phyloP scores from a whole-genome alignment of 2,113 vertebrate genomes.

The Hemiscyllium ocellatum region DNA sequence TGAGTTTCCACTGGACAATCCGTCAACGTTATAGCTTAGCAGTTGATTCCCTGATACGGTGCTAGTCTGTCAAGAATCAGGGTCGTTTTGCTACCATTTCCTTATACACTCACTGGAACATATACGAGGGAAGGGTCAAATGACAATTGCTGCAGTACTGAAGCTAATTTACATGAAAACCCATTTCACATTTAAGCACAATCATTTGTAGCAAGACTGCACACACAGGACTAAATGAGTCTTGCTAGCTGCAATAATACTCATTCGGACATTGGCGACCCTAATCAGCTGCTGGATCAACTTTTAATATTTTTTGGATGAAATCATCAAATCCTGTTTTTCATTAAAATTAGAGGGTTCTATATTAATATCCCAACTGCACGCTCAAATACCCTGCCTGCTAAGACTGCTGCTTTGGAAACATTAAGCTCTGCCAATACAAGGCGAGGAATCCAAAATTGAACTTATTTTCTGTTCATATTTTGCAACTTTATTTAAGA shows the following conservation, averaged over 20 bases:
- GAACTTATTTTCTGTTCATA: not conserved
- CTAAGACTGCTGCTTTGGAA: not conserved
- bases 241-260: slow-evolving; percentile 20
- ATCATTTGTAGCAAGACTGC: not conserved
- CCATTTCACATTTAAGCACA: not conserved
- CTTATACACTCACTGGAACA: not conserved
- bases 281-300: slow-evolving; percentile 19
- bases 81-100: not conserved
- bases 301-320: slow-evolving; percentile 27
- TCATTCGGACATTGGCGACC: not conserved
- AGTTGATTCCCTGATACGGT: not conserved
- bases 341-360: slow-evolving; percentile 23
- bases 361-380: slow-evolving; percentile 17
- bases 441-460: not conserved
- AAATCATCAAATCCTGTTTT: slow-evolving; percentile 34
- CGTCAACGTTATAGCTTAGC: not conserved
- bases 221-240: not conserved
- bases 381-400: not conserved
- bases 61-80: not conserved
- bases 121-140: not conserved
- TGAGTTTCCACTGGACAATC: not conserved
- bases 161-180: slow-evolving; percentile 26
- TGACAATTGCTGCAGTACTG: not conserved
- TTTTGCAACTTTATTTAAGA: not conserved
- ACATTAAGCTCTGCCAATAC: not conserved